Evolutionary conservation across 2,888 invertebrate species (phyloP).

Genomic region (Eupithecia inturbata): DNA sequence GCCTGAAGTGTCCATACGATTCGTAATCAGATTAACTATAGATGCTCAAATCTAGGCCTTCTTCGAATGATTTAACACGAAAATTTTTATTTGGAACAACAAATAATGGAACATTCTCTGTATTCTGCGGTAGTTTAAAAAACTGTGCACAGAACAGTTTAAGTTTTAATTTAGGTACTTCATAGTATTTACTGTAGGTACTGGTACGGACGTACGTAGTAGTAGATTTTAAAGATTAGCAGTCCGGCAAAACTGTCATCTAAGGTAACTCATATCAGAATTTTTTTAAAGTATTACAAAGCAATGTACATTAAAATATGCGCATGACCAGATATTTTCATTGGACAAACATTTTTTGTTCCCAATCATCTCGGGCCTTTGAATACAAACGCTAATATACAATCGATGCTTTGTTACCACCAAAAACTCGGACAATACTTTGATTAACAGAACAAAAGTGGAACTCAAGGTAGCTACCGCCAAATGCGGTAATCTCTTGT

Average conservation of each 20-base stretch:
- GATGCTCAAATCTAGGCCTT: neutral
- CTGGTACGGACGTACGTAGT: too few species aligned
- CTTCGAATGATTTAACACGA: neutral
- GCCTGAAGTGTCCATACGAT: neutral
- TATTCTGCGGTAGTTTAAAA: neutral
- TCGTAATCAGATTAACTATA: neutral
- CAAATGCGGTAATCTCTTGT: slow-evolving; percentile 23
- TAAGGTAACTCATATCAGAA: neutral
- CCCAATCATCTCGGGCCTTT: neutral
- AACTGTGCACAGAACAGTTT: neutral
- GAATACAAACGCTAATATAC: neutral
- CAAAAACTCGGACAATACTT: slow-evolving; percentile 5
- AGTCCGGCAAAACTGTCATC: neutral
- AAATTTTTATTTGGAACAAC: neutral
- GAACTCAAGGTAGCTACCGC: slow-evolving; percentile 2
- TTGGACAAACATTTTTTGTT: neutral
- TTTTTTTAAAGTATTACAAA: neutral
- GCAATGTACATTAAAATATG: neutral
- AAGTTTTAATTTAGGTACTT: neutral
- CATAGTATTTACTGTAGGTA: neutral
- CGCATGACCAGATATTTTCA: neutral
- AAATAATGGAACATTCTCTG: neutral
- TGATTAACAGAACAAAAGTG: slow-evolving; percentile 9
- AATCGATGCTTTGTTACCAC: slow-evolving; percentile 3
- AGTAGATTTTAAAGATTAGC: neutral